Percentiles rank a stretch among this genome's conserved stretches.
Evolutionary conservation across 2,113 vertebrate genomes (phyloP).

Genomic region (Microtus oregoni): DNA sequence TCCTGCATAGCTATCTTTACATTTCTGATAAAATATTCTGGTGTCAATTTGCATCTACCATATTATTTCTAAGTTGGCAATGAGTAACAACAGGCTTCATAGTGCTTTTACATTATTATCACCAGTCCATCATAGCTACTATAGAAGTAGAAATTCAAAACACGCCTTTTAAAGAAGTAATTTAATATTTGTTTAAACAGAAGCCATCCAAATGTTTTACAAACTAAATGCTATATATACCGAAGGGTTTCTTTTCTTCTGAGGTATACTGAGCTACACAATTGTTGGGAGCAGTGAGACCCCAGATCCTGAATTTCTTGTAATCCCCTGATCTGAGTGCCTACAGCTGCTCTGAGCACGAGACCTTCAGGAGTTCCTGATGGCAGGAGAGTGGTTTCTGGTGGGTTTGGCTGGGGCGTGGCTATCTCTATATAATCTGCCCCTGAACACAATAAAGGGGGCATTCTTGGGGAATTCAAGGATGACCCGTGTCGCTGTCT

Average conservation of each 20-base stretch:
- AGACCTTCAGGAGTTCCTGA: no score
- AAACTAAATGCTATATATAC: neutral
- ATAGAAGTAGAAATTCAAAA: neutral
- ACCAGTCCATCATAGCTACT: neutral
- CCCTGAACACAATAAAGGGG: no score
- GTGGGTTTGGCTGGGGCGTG: no score
- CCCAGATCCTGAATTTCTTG: no score
- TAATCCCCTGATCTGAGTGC: no score
- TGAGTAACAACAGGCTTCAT: neutral
- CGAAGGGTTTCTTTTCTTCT: conserved; percentile 8
- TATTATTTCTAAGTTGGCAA: neutral
- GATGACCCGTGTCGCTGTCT: no score
- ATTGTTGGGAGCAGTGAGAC: no score
- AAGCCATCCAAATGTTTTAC: neutral
- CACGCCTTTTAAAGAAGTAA: neutral
- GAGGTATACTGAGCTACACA: neutral
- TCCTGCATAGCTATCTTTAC: neutral
- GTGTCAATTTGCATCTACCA: neutral
- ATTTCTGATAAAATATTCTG: neutral
- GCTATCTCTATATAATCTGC: no score
- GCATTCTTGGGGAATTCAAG: no score
- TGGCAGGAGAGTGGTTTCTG: no score
- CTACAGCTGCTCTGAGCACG: no score
- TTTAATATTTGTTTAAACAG: neutral
- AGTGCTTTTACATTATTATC: neutral